Evolutionary conservation across 2,888 invertebrate species (phyloP).

Genomic region (Dicyrtoma fusca): DNA sequence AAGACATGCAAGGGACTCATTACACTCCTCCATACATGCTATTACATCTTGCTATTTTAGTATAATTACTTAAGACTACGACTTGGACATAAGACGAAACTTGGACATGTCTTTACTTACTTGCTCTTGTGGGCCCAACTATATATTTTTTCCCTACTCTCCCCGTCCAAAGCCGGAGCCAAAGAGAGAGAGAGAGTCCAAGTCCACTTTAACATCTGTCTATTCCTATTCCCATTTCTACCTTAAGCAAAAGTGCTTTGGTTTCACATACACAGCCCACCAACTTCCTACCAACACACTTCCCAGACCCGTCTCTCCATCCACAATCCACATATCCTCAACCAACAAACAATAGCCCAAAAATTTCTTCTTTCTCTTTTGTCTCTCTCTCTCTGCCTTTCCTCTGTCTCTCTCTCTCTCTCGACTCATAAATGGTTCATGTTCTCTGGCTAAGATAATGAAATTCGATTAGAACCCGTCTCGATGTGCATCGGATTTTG

Average conservation of each 20-base stretch:
- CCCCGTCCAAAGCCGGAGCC: not conserved
- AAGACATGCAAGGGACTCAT: conserved; percentile 57
- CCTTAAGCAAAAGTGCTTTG: not conserved
- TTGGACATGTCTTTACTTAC: conserved; percentile 19
- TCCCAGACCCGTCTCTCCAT: not conserved
- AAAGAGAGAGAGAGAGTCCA: not conserved
- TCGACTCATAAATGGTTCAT: conserved; percentile 54
- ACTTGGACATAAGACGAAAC: conserved; percentile 23
- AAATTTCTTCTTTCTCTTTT: conserved; percentile 21
- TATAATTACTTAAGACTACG: conserved; percentile 54
- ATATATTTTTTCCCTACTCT: not conserved
- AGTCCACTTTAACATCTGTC: conserved; percentile 6
- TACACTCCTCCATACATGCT: conserved; percentile 53
- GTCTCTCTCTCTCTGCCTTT: not conserved
- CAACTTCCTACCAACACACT: not conserved
- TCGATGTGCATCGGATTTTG: conserved; percentile 56
- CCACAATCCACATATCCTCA: not conserved
- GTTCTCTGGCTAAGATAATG: conserved; percentile 55
- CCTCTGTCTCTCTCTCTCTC: conserved; percentile 34
- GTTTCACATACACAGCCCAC: not conserved
- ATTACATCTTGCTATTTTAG: conserved; percentile 56
- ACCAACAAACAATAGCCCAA: not conserved
- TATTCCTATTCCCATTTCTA: not conserved
- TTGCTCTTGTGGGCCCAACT: not conserved
- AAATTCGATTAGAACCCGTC: conserved; percentile 56